Evolutionary conservation across 2,888 invertebrate genomes (phyloP).

Genomic region (Mesodorylaimus sp.): DNA sequence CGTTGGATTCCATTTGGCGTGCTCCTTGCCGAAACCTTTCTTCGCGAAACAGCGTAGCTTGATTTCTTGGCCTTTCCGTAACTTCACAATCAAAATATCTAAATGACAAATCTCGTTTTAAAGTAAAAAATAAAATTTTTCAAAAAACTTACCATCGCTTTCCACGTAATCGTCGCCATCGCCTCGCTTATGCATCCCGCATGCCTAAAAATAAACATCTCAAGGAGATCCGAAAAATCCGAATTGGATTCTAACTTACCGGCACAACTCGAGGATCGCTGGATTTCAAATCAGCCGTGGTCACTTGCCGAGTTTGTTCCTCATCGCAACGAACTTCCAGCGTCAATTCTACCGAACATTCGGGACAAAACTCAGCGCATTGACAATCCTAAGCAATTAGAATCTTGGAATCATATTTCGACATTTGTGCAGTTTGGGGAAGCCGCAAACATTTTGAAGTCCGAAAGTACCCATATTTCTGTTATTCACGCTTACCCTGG

Average conservation of each 20-base stretch:
- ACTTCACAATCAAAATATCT: constrained; percentile 51
- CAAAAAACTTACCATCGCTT: constrained; percentile 51
- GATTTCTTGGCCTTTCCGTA: constrained; percentile 68
- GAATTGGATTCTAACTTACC: constrained; percentile 31
- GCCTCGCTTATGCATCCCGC: constrained; percentile 72
- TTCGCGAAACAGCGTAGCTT: constrained; percentile 88
- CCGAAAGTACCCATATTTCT: neutral
- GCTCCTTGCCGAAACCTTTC: constrained; percentile 88
- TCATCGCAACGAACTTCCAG: constrained; percentile 84
- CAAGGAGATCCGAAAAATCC: constrained; percentile 2
- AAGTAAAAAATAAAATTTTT: constrained; percentile 8
- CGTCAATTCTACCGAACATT: constrained; percentile 93
- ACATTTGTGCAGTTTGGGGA: too few species aligned
- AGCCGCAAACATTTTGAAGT: too few species aligned
- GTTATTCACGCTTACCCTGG: constrained; percentile 42
- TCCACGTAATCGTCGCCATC: constrained; percentile 68
- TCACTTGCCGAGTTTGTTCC: constrained; percentile 81
- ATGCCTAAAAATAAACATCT: constrained; percentile 38
- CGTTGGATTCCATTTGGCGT: constrained; percentile 99
- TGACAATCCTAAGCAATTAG: constrained; percentile 56
- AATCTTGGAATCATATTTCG: constrained; percentile 6
- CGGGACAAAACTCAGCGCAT: constrained; percentile 87
- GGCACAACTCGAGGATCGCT: constrained; percentile 77
- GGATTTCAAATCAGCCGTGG: constrained; percentile 82
- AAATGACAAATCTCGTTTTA: too few species aligned